These are phyloP conservation scores for Pterocles gutturalis DNA, from an alignment of 2,113 vertebrate genomes.

Conservation along the genomic window DNA sequence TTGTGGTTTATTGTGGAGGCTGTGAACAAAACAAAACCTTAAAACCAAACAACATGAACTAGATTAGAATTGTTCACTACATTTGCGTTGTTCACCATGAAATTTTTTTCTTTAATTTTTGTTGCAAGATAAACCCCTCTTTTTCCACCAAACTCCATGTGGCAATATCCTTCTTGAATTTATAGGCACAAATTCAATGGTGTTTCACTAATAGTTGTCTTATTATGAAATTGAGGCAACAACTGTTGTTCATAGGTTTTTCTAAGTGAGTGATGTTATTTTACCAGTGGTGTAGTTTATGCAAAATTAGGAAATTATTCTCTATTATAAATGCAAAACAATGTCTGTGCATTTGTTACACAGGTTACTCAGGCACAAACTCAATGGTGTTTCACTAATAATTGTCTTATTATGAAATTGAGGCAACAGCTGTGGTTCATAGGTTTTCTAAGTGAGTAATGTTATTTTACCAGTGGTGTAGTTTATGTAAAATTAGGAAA, in stretches of 20 bases:
- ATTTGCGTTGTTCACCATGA: neutral
- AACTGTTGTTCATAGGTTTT: neutral
- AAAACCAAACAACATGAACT: neutral
- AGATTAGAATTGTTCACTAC: neutral
- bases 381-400: neutral
- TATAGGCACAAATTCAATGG: neutral
- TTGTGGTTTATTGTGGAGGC: neutral
- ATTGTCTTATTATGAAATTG: neutral
- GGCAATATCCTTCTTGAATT: neutral
- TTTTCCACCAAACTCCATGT: neutral
- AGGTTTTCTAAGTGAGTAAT: neutral
- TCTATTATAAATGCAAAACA: neutral
- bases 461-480: neutral
- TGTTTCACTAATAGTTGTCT: neutral
- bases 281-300: neutral
- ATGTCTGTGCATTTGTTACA: neutral
- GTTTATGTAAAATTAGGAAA: neutral
- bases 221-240: neutral
- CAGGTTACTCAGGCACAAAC: neutral
- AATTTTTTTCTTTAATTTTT: neutral
- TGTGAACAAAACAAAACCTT: neutral
- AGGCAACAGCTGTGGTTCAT: neutral
- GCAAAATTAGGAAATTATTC: neutral
- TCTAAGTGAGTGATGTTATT: neutral
- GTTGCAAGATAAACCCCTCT: accelerated